Evolutionary conservation across 2,888 invertebrate genomes (phyloP).

Genomic region (Sceliomorpha sp.): DNA sequence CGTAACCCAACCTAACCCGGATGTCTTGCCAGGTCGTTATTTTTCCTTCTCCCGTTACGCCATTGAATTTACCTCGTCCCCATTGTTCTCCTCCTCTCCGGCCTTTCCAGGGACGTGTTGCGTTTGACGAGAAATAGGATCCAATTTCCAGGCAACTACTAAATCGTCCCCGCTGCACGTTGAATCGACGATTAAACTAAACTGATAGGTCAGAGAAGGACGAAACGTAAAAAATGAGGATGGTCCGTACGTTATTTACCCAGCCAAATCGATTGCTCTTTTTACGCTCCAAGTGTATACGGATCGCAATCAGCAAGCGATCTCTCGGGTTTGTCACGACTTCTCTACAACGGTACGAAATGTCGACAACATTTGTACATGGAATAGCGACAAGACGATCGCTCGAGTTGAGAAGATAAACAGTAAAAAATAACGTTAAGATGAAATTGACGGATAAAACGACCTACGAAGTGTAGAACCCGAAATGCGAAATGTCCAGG

Average conservation of each 20-base stretch:
- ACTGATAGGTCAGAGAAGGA: conserved; percentile 16
- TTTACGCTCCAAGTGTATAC: background rate
- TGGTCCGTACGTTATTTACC: background rate
- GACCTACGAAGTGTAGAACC: too few species aligned
- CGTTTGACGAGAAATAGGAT: conserved; percentile 26
- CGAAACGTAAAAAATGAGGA: conserved; percentile 11
- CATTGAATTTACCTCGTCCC: background rate
- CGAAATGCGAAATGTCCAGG: too few species aligned
- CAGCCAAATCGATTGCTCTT: conserved; percentile 1
- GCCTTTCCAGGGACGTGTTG: background rate
- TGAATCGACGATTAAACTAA: conserved; percentile 32
- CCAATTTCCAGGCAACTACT: conserved; percentile 26
- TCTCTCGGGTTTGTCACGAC: background rate
- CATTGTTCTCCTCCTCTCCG: background rate
- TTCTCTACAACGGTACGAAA: too few species aligned
- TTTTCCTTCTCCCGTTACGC: too few species aligned
- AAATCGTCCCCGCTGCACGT: conserved; percentile 26
- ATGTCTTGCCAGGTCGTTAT: too few species aligned
- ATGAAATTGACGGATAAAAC: too few species aligned
- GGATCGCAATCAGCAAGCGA: background rate
- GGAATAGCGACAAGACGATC: too few species aligned
- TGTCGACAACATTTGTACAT: too few species aligned
- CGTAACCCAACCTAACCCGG: too few species aligned
- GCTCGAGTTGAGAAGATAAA: too few species aligned
- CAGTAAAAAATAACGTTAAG: too few species aligned